A percentile compares a stretch with the other conserved stretches of the same genome.
Evolutionary conservation across 2,797 vertebrate species (phyloP).

Genomic region (Siniperca undulata): DNA sequence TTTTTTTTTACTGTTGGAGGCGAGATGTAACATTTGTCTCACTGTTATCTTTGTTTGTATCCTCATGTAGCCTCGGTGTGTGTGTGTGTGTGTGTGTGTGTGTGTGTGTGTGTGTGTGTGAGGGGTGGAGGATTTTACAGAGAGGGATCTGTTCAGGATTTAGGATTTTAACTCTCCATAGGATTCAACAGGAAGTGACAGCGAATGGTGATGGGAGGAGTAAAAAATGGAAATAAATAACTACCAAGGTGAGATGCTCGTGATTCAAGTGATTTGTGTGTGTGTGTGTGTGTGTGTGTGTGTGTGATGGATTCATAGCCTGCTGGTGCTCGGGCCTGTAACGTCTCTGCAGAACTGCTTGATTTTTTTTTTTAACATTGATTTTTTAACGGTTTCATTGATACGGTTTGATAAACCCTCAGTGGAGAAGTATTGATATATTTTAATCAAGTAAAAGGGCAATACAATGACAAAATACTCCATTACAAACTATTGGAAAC

Average conservation of each 20-base stretch:
- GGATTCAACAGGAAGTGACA: constrained; percentile 21
- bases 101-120: background rate
- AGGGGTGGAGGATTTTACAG: background rate
- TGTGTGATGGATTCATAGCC: background rate
- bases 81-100: background rate
- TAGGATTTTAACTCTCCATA: background rate
- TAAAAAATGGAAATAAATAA: constrained; percentile 29
- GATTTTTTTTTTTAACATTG: background rate
- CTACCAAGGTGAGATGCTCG: constrained; percentile 27
- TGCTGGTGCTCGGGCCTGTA: background rate
- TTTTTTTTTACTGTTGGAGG: background rate
- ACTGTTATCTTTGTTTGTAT: background rate
- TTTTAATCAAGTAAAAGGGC: too few relatives aligned
- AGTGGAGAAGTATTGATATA: too few relatives aligned
- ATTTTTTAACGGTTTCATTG: background rate
- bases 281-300: constrained; percentile 1
- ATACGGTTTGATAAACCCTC: background rate
- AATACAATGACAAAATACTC: background rate
- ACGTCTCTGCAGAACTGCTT: background rate
- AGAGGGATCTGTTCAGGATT: constrained; percentile 2
- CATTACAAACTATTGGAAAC: too few relatives aligned
- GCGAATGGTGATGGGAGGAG: background rate
- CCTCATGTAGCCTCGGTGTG: background rate
- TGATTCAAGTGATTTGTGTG: constrained; percentile 12
- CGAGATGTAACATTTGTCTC: background rate